phyloP scores from a whole-genome alignment of 2,113 vertebrate genomes.

The Istiophorus platypterus region DNA sequence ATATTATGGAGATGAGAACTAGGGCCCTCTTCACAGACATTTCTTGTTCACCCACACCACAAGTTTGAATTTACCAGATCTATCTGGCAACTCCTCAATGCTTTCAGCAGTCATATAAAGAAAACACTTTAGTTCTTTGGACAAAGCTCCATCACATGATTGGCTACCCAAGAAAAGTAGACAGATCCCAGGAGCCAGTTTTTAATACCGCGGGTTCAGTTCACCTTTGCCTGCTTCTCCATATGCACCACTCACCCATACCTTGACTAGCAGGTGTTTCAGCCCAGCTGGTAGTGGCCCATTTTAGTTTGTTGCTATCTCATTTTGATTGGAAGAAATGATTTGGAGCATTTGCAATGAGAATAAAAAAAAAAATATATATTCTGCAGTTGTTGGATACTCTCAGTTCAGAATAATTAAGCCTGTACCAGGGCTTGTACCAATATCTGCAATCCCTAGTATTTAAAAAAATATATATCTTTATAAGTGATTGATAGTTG shows the following conservation, averaged over 20 bases:
- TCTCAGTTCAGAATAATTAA: not conserved
- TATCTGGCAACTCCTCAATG: too few species aligned
- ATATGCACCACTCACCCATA: not conserved
- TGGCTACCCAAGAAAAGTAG: too few species aligned
- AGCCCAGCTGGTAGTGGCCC: not conserved
- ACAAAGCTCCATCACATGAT: not conserved
- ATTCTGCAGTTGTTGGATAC: not conserved
- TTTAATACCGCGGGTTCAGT: not conserved
- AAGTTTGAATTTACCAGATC: too few species aligned
- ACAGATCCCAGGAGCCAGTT: not conserved
- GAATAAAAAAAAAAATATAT: not conserved
- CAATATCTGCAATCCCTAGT: not conserved
- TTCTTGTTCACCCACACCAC: too few species aligned
- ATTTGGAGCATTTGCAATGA: not conserved
- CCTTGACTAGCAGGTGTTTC: not conserved
- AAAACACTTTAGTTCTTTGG: not conserved
- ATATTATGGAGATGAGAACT: too few species aligned
- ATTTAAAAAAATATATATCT: not conserved
- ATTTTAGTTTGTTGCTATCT: not conserved
- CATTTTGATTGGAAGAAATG: not conserved
- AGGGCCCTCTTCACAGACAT: too few species aligned
- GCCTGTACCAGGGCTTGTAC: not conserved
- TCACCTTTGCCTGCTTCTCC: not conserved
- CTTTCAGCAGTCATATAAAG: too few species aligned
- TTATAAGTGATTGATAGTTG: not conserved